These are phyloP conservation scores for Calliopsis andreniformis DNA, from an alignment of 1,140 invertebrate genomes.

Conservation along the genomic window DNA sequence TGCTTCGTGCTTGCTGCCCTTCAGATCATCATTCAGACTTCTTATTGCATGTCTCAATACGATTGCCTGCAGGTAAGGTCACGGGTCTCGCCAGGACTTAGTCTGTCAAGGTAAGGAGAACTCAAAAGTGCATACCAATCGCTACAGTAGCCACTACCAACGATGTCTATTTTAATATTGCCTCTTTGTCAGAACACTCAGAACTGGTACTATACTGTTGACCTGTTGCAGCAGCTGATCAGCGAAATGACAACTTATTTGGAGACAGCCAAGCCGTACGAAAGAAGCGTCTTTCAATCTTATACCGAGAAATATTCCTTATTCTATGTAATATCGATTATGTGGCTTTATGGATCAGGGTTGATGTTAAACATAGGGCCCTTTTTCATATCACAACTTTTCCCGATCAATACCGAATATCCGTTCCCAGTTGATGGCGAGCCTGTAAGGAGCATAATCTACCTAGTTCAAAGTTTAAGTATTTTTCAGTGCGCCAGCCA, in stretches of 20 bases:
- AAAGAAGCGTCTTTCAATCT: conserved; percentile 49
- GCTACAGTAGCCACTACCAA: too few species aligned
- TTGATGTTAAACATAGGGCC: conserved; percentile 48
- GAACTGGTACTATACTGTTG: too few species aligned
- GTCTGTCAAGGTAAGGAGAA: too few species aligned
- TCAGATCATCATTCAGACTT: conserved; percentile 50
- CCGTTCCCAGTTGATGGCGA: conserved; percentile 29
- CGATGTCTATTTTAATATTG: too few species aligned
- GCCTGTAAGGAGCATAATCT: conserved; percentile 26
- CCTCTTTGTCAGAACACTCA: too few species aligned
- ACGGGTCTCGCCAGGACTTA: too few species aligned
- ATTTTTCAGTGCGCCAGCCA: conserved; percentile 10
- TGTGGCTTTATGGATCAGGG: conserved; percentile 55
- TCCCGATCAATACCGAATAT: neutral
- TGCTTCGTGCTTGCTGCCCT: conserved; percentile 27
- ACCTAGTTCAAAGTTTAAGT: conserved; percentile 17
- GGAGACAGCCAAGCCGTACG: conserved; percentile 23
- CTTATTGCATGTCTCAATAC: conserved; percentile 21
- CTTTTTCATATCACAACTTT: conserved; percentile 48
- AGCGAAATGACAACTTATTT: conserved; percentile 59
- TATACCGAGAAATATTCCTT: conserved; percentile 49
- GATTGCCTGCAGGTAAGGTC: conserved; percentile 44
- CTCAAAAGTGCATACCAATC: too few species aligned
- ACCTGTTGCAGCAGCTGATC: conserved; percentile 23
- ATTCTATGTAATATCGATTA: conserved; percentile 41